phyloP scores from a whole-genome alignment of 2,888 invertebrate species.

The Beris morrisii region DNA sequence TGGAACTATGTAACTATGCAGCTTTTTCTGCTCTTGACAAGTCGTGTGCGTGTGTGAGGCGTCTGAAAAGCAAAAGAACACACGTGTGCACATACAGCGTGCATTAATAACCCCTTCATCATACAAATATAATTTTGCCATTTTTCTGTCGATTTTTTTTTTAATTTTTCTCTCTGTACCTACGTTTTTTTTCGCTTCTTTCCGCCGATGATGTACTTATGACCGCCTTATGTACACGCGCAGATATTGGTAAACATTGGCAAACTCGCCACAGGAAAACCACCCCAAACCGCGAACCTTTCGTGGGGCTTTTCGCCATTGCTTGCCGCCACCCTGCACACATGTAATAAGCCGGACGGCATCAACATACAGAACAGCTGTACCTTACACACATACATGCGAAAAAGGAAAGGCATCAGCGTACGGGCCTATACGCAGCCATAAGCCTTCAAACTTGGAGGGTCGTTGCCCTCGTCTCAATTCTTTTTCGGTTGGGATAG shows the following conservation, averaged over 20 bases:
- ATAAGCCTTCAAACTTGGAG: conserved; percentile 43
- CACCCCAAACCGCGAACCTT: not conserved
- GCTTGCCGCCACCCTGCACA: not conserved
- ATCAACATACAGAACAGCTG: conserved; percentile 11
- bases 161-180: conserved; percentile 1
- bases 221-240: conserved; percentile 20
- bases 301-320: conserved; percentile 7
- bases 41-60: too few species aligned
- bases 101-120: conserved; percentile 27
- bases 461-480: conserved; percentile 45
- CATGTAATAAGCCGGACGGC: conserved; percentile 23
- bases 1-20: too few species aligned
- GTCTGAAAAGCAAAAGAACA: too few species aligned
- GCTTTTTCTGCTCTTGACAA: too few species aligned
- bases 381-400: conserved; percentile 6
- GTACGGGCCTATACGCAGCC: conserved; percentile 33
- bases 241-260: conserved; percentile 18
- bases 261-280: conserved; percentile 6
- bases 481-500: conserved; percentile 45
- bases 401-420: not conserved
- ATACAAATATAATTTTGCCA: conserved; percentile 16
- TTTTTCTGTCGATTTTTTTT: conserved; percentile 6
- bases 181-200: not conserved
- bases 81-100: too few species aligned
- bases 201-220: conserved; percentile 15